Evolutionary conservation across 2,113 vertebrate genomes (phyloP).

Genomic region (Periophthalmus modestus): DNA sequence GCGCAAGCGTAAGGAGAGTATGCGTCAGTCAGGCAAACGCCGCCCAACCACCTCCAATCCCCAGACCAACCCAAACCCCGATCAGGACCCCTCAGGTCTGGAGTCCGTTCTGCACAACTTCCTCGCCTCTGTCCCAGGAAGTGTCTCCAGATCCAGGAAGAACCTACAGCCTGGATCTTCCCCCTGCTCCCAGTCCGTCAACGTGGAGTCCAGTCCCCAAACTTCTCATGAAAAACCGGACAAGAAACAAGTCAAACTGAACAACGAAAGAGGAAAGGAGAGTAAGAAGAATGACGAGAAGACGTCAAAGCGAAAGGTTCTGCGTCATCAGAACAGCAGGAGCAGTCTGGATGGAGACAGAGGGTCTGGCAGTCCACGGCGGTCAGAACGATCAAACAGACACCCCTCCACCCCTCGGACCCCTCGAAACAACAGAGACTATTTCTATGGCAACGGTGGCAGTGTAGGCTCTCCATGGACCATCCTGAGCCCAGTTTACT

Average conservation of each 20-base stretch:
- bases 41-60: constrained; percentile 41
- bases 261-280: constrained; percentile 9
- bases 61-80: background rate
- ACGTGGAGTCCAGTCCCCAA: background rate
- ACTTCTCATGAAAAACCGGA: constrained; percentile 15
- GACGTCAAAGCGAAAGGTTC: constrained; percentile 42
- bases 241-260: constrained; percentile 31
- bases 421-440: constrained; percentile 58
- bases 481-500: constrained; percentile 71
- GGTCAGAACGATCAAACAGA: background rate
- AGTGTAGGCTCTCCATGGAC: constrained; percentile 69
- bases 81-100: constrained; percentile 30
- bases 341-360: constrained; percentile 18
- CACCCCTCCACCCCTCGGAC: constrained; percentile 44
- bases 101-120: constrained; percentile 72
- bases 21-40: constrained; percentile 48
- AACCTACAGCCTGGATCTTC: background rate
- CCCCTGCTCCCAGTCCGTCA: constrained; percentile 20
- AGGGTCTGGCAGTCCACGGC: constrained; percentile 12
- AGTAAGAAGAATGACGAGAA: constrained; percentile 31
- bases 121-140: constrained; percentile 43
- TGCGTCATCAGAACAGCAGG: constrained; percentile 37
- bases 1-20: constrained; percentile 51
- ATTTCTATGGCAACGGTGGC: constrained; percentile 50
- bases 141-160: constrained; percentile 44